Conservation (phyloP, 2,113 vertebrate genomes). For the Odontophorus gujanensis region DNA sequence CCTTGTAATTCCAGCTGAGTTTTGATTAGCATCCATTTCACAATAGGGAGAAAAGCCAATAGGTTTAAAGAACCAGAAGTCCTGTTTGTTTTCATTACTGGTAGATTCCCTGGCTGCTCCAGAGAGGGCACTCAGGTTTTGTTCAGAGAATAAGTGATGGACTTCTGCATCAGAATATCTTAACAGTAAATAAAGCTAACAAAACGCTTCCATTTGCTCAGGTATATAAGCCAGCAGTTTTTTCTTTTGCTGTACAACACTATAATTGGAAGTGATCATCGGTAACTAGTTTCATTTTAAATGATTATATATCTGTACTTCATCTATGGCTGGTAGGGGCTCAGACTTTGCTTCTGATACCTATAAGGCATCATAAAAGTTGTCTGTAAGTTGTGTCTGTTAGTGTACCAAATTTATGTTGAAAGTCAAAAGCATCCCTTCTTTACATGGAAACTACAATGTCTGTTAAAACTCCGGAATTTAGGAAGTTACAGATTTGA, state of each 20-base stretch:
- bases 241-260: neutral
- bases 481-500: neutral
- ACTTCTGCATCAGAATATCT: neutral
- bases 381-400: neutral
- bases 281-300: neutral
- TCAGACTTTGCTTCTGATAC: neutral
- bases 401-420: neutral
- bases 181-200: neutral
- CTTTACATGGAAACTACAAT: neutral
- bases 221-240: neutral
- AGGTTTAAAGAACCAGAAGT: neutral
- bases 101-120: neutral
- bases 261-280: neutral
- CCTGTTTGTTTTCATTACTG: neutral
- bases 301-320: neutral
- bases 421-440: neutral
- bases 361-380: neutral
- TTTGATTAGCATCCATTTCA: neutral
- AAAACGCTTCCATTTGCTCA: neutral
- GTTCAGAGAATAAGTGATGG: neutral
- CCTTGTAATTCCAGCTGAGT: neutral
- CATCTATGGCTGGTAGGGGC: neutral
- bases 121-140: neutral
- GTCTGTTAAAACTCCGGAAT: neutral
- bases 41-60: neutral